A percentile compares a stretch with the other conserved stretches of the same genome.
These are phyloP conservation scores for Chloroceryle inda DNA, from an alignment of 2,797 vertebrate genomes.

Conservation along the genomic window DNA sequence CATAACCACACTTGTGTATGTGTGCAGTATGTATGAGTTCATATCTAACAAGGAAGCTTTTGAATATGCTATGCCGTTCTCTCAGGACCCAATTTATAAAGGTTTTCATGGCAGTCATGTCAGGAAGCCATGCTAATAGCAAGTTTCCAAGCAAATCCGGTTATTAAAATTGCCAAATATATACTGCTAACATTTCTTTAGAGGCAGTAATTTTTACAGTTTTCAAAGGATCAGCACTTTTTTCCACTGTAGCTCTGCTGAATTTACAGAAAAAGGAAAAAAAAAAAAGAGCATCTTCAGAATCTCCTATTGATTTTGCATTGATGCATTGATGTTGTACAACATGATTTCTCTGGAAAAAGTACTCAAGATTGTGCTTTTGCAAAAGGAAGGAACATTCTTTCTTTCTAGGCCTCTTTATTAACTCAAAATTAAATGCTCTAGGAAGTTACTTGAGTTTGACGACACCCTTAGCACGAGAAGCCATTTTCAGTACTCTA, in stretches of 20 bases:
- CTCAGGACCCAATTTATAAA: constrained; percentile 23
- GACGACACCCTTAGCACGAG: neutral
- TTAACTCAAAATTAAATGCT: neutral
- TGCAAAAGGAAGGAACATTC: neutral
- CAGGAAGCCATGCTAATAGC: constrained; percentile 39
- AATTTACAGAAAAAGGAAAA: neutral
- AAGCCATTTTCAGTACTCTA: neutral
- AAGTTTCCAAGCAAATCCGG: constrained; percentile 30
- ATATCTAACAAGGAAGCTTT: neutral
- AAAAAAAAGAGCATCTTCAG: neutral
- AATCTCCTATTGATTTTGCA: neutral
- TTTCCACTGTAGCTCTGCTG: neutral
- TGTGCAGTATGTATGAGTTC: neutral
- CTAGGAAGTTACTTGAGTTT: neutral
- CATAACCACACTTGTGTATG: neutral
- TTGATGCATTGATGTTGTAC: neutral
- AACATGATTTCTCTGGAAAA: neutral
- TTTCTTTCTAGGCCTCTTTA: neutral
- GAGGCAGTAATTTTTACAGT: neutral
- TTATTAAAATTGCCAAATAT: constrained; percentile 38
- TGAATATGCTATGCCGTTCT: neutral
- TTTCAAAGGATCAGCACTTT: constrained; percentile 46
- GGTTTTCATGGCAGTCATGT: neutral
- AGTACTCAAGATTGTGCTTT: neutral
- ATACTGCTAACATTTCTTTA: constrained; percentile 36